Conservation (phyloP, 2,888 invertebrate species). For the Thyatira batis region DNA sequence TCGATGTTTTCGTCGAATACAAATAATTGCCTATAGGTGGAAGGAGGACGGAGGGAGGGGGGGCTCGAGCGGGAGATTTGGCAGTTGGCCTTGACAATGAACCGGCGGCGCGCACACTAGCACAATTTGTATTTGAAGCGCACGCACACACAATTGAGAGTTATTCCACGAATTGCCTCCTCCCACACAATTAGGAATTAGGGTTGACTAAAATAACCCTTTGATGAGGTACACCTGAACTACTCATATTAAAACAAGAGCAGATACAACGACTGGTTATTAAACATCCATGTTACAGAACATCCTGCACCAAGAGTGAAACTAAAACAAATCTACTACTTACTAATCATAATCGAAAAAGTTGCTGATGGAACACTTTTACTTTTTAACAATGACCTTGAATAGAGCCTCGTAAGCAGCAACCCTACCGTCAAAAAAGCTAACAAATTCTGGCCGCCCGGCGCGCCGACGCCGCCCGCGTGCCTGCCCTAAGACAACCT, state of each 20-base stretch:
- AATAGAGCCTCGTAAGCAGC: constrained; percentile 24
- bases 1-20: constrained; percentile 61
- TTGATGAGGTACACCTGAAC: background rate
- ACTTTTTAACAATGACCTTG: constrained; percentile 9
- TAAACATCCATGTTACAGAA: background rate
- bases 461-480: constrained; percentile 54
- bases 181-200: constrained; percentile 67
- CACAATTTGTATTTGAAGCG: constrained; percentile 51
- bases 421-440: constrained; percentile 68
- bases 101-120: constrained; percentile 76
- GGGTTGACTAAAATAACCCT: constrained; percentile 47
- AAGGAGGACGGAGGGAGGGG: constrained; percentile 56
- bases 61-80: constrained; percentile 76
- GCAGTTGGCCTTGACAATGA: constrained; percentile 81
- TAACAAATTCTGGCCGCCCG: constrained; percentile 52
- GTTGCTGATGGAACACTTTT: background rate
- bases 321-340: background rate
- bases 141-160: constrained; percentile 57
- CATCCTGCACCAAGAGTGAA: background rate
- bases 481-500: constrained; percentile 79
- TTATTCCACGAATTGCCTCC: constrained; percentile 76
- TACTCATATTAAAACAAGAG: background rate
- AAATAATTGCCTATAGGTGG: constrained; percentile 64
- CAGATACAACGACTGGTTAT: background rate
- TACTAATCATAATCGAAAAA: background rate